Evolutionary conservation across 1,140 invertebrate species (phyloP), one percentile per base, ranked within the genome.

Genomic region (Mactra quadrangularis): DNA sequence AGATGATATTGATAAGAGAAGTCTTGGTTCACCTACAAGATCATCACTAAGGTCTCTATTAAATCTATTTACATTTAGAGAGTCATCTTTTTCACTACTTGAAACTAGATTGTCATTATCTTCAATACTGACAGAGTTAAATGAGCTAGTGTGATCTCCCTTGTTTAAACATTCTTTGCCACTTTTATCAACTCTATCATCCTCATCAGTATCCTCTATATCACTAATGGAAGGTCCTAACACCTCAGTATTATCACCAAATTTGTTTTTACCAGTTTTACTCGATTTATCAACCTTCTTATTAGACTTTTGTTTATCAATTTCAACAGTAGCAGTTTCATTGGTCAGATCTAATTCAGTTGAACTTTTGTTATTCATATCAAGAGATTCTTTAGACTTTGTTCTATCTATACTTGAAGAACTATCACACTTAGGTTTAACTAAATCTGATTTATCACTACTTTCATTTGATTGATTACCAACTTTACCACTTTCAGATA

Each of bases 151-250:
- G 6, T 41, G 6, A 41, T 41, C 6, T 6, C 38, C 38, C 15
- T 41, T 15, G 6, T 41, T 6, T 7, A 7, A 7, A 7, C 38
- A 7, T 6, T 64, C 35, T n/a, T 15, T 31, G 7, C 13, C 60
- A 33, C 11, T n/a, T 27, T 55, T 55, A 22, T 22, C 53, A n/a
- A n/a, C n/a, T n/a, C n/a, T n/a, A 55, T 62, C 33, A 17, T 62
- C 33, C 15, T 59, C 55, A 47, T 70, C 66, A 17, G n/a, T 31
- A 47, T 70, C 45, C 27, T 70, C 66, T 19, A 70, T 38, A 25
- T 70, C 38, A 52, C 3, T 50, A 19, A 70, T 50, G 4, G 38
- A 22, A 3, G 38, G 38, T 17, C 38, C 66, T 41, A 41, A 41
- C 6, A 41, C 38, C 33, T 53, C 41, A n/a, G 0, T 13, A 57